Conservation (phyloP, 2,113 vertebrate genomes). For the Vanacampus margaritifer region DNA sequence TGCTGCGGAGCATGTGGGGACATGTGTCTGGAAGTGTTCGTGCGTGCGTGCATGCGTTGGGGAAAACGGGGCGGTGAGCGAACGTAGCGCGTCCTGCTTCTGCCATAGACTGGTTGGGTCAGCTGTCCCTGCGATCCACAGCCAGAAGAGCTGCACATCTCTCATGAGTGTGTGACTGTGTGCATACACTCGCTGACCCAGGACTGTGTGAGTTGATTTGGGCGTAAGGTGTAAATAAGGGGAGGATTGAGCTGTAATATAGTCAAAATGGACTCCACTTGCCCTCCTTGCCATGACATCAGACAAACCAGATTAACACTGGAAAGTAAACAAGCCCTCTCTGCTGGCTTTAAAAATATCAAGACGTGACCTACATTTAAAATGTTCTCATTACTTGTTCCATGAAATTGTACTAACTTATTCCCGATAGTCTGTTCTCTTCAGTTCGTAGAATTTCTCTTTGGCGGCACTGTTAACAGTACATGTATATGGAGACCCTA, state of each 20-base stretch:
- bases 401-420: too few relatives aligned
- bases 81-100: conserved; percentile 48
- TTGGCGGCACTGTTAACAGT: too few relatives aligned
- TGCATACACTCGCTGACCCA: conserved; percentile 31
- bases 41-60: not conserved
- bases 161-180: conserved; percentile 52
- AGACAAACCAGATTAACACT: conserved; percentile 8
- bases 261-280: conserved; percentile 12
- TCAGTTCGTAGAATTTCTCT: too few relatives aligned
- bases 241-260: conserved; percentile 12
- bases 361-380: too few relatives aligned
- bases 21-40: conserved; percentile 35
- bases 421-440: too few relatives aligned
- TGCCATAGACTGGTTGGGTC: conserved; percentile 31
- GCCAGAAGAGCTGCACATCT: conserved; percentile 56
- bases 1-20: conserved; percentile 41
- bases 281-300: conserved; percentile 1
- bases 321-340: too few relatives aligned
- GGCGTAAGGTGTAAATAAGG: not conserved
- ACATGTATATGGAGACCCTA: too few relatives aligned
- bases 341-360: too few relatives aligned
- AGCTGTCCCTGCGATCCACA: conserved; percentile 62
- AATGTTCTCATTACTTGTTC: too few relatives aligned
- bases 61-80: conserved; percentile 6
- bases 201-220: conserved; percentile 12